Evolutionary conservation across 2,797 vertebrate species (phyloP), one percentile per base, ranked within the genome.

Genomic region (Lagocephalus sceleratus): DNA sequence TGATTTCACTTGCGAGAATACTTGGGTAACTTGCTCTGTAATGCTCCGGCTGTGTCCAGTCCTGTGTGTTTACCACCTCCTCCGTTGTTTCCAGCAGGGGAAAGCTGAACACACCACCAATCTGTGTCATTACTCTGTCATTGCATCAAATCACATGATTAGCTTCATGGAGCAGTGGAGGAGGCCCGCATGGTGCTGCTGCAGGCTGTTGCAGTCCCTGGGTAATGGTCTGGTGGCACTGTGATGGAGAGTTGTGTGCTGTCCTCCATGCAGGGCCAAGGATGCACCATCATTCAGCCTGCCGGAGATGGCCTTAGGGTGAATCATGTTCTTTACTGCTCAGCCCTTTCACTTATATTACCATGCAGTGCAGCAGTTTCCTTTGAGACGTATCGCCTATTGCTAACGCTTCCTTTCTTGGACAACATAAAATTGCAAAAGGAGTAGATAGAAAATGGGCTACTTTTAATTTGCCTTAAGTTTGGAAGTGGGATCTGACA

Each of bases 71-170:
- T 78, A 74, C 75, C 65, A 60, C 72, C 79, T 77, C 79, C 59
- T 84, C 71, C 63, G 70, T 59, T 75, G 82, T 81, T 76, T 86
- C 81, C 82, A 76, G 82, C 81, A 83, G 81, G 78, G 81, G 75
- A 72, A 68, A 61, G 76, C 82, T 89, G 79, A 90, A 87, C 87
- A 89, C 89, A 87, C 82, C 87, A 90, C 82, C 87, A 87, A 89
- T 89, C 85, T 86, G 88, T 90, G 87, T 88, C 89, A 89, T 90
- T 89, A 89, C 84, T 76, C 88, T 89, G 84, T 90, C 88, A 91
- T 89, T 87, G 88, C 88, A 88, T 90, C 90, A 91, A 87, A 91
- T 92, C 90, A 92, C 90, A 91, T 90, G 90, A 92, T 92, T 91
- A 91, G 85, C 89, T 90, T 85, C 90, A 85, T 79, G 87, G 87